Evolutionary conservation across 2,797 vertebrate species (phyloP).

Genomic region (Acrossocheilus fasciatus): DNA sequence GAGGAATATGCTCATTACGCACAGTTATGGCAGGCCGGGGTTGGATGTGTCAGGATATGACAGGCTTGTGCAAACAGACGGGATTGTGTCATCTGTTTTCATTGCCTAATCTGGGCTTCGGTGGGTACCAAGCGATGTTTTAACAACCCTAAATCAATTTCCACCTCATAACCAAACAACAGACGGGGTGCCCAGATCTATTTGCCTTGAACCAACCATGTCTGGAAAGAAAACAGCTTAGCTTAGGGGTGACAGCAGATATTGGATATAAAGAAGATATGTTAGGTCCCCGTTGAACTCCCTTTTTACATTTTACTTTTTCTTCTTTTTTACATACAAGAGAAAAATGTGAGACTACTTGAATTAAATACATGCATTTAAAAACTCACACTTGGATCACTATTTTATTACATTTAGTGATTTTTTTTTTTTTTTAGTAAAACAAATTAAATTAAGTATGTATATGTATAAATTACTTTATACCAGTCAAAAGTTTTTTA

Average conservation of each 20-base stretch:
- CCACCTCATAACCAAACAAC: constrained; percentile 50
- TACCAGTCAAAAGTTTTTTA: background rate
- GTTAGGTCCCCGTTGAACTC: background rate
- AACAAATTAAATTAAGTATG: background rate
- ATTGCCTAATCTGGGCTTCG: constrained; percentile 40
- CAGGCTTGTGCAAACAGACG: constrained; percentile 49
- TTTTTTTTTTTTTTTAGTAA: background rate
- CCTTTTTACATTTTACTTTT: background rate
- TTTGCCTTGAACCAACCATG: constrained; percentile 25
- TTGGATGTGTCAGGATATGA: constrained; percentile 45
- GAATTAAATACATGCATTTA: background rate
- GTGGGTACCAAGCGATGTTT: constrained; percentile 42
- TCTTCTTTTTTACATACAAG: background rate
- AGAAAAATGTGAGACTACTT: background rate
- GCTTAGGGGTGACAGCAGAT: background rate
- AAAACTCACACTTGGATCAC: background rate
- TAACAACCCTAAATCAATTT: constrained; percentile 55
- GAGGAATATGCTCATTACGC: constrained; percentile 34
- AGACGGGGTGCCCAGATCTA: constrained; percentile 19
- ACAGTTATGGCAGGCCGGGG: constrained; percentile 44
- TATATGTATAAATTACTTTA: background rate
- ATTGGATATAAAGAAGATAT: background rate
- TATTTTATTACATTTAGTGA: background rate
- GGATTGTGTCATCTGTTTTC: constrained; percentile 43
- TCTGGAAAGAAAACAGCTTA: background rate